Conservation (phyloP, 2,797 vertebrate genomes). For the Caiman crocodilus region DNA sequence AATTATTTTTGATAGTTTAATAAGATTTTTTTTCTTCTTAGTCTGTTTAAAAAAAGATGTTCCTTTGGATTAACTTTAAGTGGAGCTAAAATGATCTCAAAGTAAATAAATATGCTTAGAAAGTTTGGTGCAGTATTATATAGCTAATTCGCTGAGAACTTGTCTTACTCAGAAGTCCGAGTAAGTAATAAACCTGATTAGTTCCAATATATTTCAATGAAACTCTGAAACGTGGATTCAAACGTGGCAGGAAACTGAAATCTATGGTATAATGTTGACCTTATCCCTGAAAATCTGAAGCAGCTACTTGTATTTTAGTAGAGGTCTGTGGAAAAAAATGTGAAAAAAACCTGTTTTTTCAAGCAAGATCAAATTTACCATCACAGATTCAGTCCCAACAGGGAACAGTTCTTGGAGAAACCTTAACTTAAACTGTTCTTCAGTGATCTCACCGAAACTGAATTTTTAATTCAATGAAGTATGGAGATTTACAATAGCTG, state of each 20-base stretch:
- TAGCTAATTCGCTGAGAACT: background rate
- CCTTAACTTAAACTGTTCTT: background rate
- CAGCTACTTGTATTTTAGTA: background rate
- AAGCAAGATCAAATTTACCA: background rate
- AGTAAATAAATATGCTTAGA: background rate
- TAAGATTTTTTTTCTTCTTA: background rate
- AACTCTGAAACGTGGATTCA: accelerated
- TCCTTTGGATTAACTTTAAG: background rate
- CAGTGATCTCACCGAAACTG: background rate
- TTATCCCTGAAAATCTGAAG: background rate
- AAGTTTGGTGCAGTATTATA: background rate
- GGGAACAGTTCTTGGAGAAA: background rate
- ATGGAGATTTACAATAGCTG: background rate
- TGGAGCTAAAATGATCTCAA: background rate
- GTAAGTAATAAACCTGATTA: background rate
- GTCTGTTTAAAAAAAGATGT: background rate
- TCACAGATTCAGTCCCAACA: background rate
- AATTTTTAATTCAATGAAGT: background rate
- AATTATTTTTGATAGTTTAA: background rate
- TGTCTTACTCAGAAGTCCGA: background rate
- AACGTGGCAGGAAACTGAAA: background rate
- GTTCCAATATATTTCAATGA: background rate
- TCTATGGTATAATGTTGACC: background rate
- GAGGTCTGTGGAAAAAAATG: background rate
- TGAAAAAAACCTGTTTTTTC: background rate